Evolutionary conservation across 2,113 vertebrate species (phyloP).

Genomic region (human): DNA sequence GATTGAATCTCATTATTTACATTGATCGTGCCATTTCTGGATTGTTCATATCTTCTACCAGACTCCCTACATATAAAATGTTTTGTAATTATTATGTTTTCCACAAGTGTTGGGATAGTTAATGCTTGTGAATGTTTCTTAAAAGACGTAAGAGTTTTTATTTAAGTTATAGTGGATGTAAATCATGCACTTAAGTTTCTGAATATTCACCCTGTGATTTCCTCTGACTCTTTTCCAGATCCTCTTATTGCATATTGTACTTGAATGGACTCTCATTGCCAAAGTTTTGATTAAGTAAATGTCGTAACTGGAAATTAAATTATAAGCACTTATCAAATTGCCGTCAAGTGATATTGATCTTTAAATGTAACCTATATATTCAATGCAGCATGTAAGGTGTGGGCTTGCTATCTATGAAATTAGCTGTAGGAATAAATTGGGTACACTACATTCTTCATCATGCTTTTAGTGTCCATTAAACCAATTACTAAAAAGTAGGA

Average conservation of each 20-base stretch:
- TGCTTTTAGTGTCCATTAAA: conserved; percentile 83
- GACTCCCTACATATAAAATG: neutral
- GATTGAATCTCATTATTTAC: neutral
- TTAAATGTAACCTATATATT: conserved; percentile 68
- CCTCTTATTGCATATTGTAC: conserved; percentile 17
- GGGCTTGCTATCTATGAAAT: conserved; percentile 72
- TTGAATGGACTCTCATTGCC: conserved; percentile 59
- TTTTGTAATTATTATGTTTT: neutral
- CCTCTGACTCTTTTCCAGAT: neutral
- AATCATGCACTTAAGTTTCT: conserved; percentile 21
- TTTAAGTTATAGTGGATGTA: conserved; percentile 7
- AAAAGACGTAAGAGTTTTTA: neutral
- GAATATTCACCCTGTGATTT: neutral
- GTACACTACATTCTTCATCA: conserved; percentile 58
- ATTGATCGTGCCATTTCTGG: neutral
- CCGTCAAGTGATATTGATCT: conserved; percentile 61
- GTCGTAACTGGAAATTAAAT: conserved; percentile 74
- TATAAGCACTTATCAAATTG: conserved; percentile 70
- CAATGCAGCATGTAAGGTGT: neutral
- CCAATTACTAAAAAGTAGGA: conserved; percentile 75
- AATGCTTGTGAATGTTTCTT: neutral
- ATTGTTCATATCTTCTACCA: neutral
- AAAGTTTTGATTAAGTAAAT: conserved; percentile 78
- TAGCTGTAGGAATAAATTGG: conserved; percentile 80
- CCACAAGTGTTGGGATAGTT: neutral